Conservation (phyloP, 2,888 invertebrate genomes). For the Rosalia funebris region DNA sequence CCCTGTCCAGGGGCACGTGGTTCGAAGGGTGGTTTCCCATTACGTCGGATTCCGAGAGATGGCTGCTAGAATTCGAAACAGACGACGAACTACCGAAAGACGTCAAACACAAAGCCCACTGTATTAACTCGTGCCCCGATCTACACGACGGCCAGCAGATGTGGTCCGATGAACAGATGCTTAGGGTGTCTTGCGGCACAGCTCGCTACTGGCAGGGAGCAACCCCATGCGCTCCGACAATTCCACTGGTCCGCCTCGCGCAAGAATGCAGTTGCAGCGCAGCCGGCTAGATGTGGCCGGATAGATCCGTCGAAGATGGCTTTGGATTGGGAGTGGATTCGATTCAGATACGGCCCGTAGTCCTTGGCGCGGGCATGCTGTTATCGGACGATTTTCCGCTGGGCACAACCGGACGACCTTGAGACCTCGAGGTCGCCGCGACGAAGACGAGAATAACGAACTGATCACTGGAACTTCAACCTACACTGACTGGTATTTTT, state of each 20-base stretch:
- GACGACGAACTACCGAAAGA: slow-evolving; percentile 22
- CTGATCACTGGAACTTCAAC: slow-evolving; percentile 4
- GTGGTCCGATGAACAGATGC: slow-evolving; percentile 56
- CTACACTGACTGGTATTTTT: slow-evolving; percentile 6
- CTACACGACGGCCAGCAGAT: slow-evolving; percentile 54
- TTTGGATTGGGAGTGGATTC: slow-evolving; percentile 11
- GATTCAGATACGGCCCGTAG: not conserved
- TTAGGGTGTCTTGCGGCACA: slow-evolving; percentile 46
- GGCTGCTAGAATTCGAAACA: slow-evolving; percentile 21
- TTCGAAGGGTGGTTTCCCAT: slow-evolving; percentile 89
- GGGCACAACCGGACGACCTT: slow-evolving; percentile 31
- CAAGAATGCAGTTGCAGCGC: slow-evolving; percentile 38
- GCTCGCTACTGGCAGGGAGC: slow-evolving; percentile 20
- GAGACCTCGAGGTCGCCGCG: slow-evolving; percentile 24
- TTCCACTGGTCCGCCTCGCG: slow-evolving; percentile 35
- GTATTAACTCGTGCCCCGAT: slow-evolving; percentile 36
- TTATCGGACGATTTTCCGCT: slow-evolving; percentile 31
- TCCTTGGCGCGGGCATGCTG: slow-evolving; percentile 11
- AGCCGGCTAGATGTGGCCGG: slow-evolving; percentile 21
- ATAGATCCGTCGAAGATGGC: slow-evolving; percentile 11
- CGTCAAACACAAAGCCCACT: slow-evolving; percentile 40
- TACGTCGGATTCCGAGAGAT: slow-evolving; percentile 35
- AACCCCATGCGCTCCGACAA: slow-evolving; percentile 17
- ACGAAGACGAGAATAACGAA: slow-evolving; percentile 4
- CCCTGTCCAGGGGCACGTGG: slow-evolving; percentile 83